Evolutionary conservation across 1,140 invertebrate species (phyloP).

Genomic region (Drosophila ogumai): DNA sequence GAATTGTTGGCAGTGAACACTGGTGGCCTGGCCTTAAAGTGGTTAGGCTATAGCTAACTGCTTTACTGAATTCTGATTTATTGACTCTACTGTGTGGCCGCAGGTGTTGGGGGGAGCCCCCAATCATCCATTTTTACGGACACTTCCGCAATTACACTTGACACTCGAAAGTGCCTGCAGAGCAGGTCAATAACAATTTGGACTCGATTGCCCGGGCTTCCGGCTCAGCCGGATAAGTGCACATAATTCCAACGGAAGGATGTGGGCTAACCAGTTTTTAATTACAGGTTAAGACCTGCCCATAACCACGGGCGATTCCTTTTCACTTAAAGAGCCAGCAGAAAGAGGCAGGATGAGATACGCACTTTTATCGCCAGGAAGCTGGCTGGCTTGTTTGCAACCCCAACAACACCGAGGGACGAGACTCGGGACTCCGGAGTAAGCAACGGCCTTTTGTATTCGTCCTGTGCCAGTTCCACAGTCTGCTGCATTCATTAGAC

Average conservation of each 20-base stretch:
- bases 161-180: slow-evolving; percentile 43
- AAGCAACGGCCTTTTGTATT: slow-evolving; percentile 61
- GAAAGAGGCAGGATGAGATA: slow-evolving; percentile 25
- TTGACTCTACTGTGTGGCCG: slow-evolving; percentile 48
- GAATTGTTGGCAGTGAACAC: slow-evolving; percentile 24
- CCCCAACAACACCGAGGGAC: slow-evolving; percentile 28
- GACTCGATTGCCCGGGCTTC: slow-evolving; percentile 57
- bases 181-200: slow-evolving; percentile 61
- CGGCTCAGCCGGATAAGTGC: slow-evolving; percentile 37
- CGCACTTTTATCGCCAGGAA: slow-evolving; percentile 37
- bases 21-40: background rate
- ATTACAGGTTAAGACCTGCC: slow-evolving; percentile 67
- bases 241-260: slow-evolving; percentile 65
- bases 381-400: slow-evolving; percentile 30
- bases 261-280: slow-evolving; percentile 59
- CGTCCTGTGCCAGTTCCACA: slow-evolving; percentile 74
- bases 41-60: slow-evolving; percentile 6
- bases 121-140: slow-evolving; percentile 22
- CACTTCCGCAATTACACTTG: slow-evolving; percentile 68
- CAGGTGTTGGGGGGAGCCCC: slow-evolving; percentile 42
- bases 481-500: slow-evolving; percentile 80
- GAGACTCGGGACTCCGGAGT: slow-evolving; percentile 7
- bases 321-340: slow-evolving; percentile 26
- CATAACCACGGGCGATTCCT: slow-evolving; percentile 67
- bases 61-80: slow-evolving; percentile 63